Evolutionary conservation across 2,888 invertebrate species (phyloP).

Genomic region (Leptinotarsa peninsularis): DNA sequence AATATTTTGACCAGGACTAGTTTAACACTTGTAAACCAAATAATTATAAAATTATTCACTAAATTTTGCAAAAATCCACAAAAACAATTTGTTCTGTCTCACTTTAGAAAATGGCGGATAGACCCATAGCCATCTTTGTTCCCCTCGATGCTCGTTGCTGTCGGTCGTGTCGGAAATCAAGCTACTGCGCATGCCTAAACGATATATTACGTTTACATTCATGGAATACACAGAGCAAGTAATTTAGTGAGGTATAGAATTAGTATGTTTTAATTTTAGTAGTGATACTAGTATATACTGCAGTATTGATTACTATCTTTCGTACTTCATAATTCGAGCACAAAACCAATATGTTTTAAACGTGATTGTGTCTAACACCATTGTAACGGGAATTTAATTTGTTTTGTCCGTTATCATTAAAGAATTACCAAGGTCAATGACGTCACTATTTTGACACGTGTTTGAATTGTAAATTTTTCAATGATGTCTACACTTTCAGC

Average conservation of each 20-base stretch:
- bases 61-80: constrained; percentile 57
- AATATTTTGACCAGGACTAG: constrained; percentile 25
- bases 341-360: background rate
- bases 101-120: constrained; percentile 68
- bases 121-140: constrained; percentile 67
- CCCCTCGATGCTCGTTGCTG: constrained; percentile 51
- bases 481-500: too few species aligned
- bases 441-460: too few species aligned
- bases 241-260: background rate
- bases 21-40: constrained; percentile 33
- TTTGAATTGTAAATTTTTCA: too few species aligned
- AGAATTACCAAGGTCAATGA: too few species aligned
- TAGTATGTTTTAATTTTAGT: background rate
- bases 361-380: background rate
- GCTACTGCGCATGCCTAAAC: constrained; percentile 38
- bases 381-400: background rate
- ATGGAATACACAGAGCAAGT: constrained; percentile 29
- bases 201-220: constrained; percentile 27
- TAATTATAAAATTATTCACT: constrained; percentile 42
- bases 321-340: too few species aligned
- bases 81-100: constrained; percentile 67
- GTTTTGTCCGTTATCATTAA: too few species aligned
- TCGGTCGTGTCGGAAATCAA: constrained; percentile 17
- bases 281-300: too few species aligned
- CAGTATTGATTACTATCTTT: too few species aligned